phyloP scores from a whole-genome alignment of 2,113 vertebrate genomes.

The Ellobius talpinus region DNA sequence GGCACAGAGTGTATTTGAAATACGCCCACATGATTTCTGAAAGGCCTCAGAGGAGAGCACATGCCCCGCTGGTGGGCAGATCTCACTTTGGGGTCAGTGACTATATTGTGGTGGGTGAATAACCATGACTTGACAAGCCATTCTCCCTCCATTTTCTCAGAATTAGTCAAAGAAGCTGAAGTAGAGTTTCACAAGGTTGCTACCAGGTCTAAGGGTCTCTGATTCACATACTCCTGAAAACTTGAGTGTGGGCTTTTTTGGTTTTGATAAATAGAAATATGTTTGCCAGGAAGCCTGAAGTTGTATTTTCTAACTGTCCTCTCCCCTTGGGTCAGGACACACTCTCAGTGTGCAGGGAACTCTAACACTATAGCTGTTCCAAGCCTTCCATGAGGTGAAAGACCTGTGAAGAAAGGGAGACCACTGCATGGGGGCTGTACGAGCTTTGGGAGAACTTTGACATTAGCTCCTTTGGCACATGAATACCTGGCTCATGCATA shows the following conservation, averaged over 20 bases:
- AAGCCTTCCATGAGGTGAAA: conserved; percentile 35
- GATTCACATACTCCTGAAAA: conserved; percentile 67
- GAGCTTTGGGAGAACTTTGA: neutral
- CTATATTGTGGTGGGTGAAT: neutral
- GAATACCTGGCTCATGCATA: neutral
- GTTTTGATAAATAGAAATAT: conserved; percentile 34
- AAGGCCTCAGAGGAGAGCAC: neutral
- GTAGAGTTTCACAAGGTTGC: neutral
- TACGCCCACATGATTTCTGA: neutral
- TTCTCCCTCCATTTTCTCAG: neutral
- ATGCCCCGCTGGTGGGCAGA: fast-evolving
- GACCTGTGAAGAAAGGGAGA: conserved; percentile 6
- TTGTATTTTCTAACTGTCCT: conserved; percentile 49
- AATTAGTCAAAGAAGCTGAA: neutral
- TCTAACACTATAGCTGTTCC: neutral
- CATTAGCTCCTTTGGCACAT: neutral
- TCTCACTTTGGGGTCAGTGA: neutral
- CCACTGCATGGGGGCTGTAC: neutral
- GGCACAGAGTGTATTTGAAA: neutral
- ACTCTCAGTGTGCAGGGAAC: neutral
- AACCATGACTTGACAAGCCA: neutral
- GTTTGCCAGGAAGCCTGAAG: conserved; percentile 55
- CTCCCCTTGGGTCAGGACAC: conserved; percentile 23
- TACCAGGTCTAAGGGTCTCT: neutral
- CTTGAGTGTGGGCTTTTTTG: neutral